Base-by-base conservation (phyloP, 2,797 vertebrate genomes). In the Manis pentadactyla region DNA sequence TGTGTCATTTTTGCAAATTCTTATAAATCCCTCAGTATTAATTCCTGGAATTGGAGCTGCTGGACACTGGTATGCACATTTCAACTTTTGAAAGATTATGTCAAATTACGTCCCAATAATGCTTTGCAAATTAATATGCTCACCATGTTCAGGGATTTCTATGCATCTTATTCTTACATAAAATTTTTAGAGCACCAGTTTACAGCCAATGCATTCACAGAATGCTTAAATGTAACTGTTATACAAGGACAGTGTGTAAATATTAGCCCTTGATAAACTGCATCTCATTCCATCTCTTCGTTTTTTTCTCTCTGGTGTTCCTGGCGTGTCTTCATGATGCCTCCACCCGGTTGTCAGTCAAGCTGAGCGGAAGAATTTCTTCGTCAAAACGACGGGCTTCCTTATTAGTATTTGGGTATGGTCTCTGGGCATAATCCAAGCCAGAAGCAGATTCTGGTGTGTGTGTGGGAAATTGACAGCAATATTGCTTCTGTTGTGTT, bases 401-500 rank as follows among this genome's bases (percentile, higher is more conserved):
- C 0, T 81, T 19, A 55, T 53, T 0, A 63, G 7, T 12, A 66
- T 25, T 27, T 0, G 75, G 55, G 0, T 23, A 34, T 92, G 68
- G 73, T 29, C 7, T 14, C n/a, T 64, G 1, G 53, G 75, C 37
- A 4, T 92, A 5, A 4, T 8, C 37, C 25, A 69, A 13, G 17
- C 4, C 15, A 21, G 4, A 7, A 93, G 83, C 66, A 11, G 0
- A 10, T 63, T 15, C 31, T 93, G 83, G 87, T 29, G 2, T 0
- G 8, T 75, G 8, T 91, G 87, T n/a, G n/a, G 83, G 59, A 79
- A 10, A 69, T 84, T 7, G 4, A 91, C 9, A 79, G 61, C 46
- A 1, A 31, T 0, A 0, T 0, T 6, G 25, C 91, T 29, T 13
- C 12, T 9, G 0, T 49, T 12, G 11, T 91, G 51, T 73, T 34